phyloP scores from a whole-genome alignment of 1,140 invertebrate genomes.

The Eueides isabella region DNA sequence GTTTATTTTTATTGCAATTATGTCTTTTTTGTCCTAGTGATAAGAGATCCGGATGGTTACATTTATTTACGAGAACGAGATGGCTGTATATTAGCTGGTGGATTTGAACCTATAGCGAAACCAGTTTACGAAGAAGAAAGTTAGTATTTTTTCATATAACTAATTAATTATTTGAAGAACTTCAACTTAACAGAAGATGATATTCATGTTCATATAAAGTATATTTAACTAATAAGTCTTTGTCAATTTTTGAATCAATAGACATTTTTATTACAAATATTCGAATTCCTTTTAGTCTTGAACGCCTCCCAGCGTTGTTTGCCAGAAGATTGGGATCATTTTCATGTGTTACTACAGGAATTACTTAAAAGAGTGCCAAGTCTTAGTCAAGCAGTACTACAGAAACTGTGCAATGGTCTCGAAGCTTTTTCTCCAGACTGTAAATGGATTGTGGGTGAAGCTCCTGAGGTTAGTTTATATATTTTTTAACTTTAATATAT shows the following conservation, averaged over 20 bases:
- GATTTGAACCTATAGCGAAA: slow-evolving; percentile 94
- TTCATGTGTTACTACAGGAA: slow-evolving; percentile 93
- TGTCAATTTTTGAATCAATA: too few relatives aligned
- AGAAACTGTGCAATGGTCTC: slow-evolving; percentile 92
- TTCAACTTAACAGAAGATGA: too few relatives aligned
- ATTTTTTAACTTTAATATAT: not conserved
- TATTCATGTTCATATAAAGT: too few relatives aligned
- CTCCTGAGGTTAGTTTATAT: slow-evolving; percentile 89
- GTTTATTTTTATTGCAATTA: not conserved
- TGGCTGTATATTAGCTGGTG: slow-evolving; percentile 90
- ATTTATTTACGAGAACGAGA: slow-evolving; percentile 93
- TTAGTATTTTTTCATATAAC: slow-evolving; percentile 42
- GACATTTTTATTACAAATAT: too few relatives aligned
- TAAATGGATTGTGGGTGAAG: slow-evolving; percentile 96
- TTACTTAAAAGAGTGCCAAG: slow-evolving; percentile 92
- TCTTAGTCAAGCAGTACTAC: slow-evolving; percentile 87
- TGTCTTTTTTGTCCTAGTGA: slow-evolving; percentile 82
- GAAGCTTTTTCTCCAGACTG: slow-evolving; percentile 97
- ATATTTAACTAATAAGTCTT: too few relatives aligned
- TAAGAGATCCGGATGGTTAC: slow-evolving; percentile 94
- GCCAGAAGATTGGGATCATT: slow-evolving; percentile 97
- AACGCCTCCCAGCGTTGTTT: slow-evolving; percentile 81
- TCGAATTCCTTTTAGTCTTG: slow-evolving; percentile 31
- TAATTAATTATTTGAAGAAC: not conserved
- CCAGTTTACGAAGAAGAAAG: slow-evolving; percentile 92